Conservation (phyloP, 2,113 vertebrate genomes). For the Calyptomena viridis region DNA sequence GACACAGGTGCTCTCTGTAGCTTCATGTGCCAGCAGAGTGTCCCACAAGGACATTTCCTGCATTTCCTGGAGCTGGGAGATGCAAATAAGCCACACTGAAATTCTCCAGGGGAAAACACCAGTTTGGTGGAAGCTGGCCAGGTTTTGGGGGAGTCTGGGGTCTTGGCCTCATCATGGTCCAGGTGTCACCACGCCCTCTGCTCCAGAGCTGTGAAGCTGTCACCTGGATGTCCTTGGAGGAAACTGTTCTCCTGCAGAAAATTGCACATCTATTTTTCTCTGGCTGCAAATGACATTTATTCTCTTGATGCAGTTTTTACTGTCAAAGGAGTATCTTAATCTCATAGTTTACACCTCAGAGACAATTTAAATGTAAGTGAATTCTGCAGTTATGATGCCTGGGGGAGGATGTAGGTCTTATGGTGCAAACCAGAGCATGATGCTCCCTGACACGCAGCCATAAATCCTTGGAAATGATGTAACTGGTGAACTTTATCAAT, state of each 20-base stretch:
- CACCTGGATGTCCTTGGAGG: neutral
- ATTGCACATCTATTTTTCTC: neutral
- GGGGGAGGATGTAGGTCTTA: neutral
- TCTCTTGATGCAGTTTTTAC: neutral
- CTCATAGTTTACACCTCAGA: neutral
- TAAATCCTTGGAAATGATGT: neutral
- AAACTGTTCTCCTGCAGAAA: neutral
- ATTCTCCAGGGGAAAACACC: fast-evolving
- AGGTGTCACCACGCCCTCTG: neutral
- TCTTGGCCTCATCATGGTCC: neutral
- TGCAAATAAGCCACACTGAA: neutral
- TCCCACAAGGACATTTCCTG: fast-evolving
- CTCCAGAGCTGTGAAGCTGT: neutral
- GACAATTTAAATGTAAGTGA: neutral
- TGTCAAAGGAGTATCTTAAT: neutral
- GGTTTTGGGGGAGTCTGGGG: neutral
- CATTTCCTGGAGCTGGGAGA: neutral
- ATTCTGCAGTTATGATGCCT: neutral
- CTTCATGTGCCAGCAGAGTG: neutral
- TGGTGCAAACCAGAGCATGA: neutral
- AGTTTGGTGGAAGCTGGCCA: neutral
- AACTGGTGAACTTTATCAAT: neutral
- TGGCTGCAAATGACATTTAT: neutral
- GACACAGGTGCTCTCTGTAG: neutral
- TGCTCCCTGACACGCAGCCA: neutral